phyloP scores from a whole-genome alignment of 2,113 vertebrate genomes.

The Ammodytes dubius region DNA sequence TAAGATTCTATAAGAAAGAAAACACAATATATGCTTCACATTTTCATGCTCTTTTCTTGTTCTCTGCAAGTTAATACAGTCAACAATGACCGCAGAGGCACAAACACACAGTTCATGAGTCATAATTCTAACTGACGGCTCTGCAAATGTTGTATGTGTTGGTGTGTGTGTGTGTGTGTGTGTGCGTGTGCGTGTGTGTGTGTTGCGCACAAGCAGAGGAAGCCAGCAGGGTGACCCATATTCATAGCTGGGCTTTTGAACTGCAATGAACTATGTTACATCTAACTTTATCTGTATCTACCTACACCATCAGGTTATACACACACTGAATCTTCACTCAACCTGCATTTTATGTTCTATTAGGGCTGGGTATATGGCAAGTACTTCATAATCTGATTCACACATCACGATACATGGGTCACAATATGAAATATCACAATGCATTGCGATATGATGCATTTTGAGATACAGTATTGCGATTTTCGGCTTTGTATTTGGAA shows the following conservation, averaged over 20 bases:
- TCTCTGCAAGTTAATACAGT: neutral
- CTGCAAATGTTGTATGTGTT: neutral
- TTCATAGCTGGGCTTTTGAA: neutral
- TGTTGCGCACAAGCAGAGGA: neutral
- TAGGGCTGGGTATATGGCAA: too few species aligned
- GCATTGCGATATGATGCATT: too few species aligned
- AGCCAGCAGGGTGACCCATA: constrained; percentile 2
- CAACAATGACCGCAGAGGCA: neutral
- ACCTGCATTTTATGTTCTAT: constrained; percentile 43
- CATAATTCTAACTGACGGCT: neutral
- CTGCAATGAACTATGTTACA: constrained; percentile 4
- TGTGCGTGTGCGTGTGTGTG: too few species aligned
- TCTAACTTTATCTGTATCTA: neutral
- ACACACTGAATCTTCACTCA: constrained; percentile 11
- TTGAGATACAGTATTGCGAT: too few species aligned
- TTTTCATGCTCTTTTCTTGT: rapidly evolving
- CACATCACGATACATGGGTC: too few species aligned
- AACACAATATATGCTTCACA: neutral
- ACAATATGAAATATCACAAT: too few species aligned
- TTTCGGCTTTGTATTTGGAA: too few species aligned
- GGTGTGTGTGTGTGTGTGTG: too few species aligned
- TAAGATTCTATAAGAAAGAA: neutral
- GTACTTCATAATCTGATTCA: too few species aligned
- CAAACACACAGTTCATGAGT: constrained; percentile 9
- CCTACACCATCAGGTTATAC: neutral